A percentile compares a stretch with the other conserved stretches of the same genome.
These are phyloP conservation scores for Doryteuthis pealeii DNA, from an alignment of 1,140 invertebrate species.

Conservation along the genomic window DNA sequence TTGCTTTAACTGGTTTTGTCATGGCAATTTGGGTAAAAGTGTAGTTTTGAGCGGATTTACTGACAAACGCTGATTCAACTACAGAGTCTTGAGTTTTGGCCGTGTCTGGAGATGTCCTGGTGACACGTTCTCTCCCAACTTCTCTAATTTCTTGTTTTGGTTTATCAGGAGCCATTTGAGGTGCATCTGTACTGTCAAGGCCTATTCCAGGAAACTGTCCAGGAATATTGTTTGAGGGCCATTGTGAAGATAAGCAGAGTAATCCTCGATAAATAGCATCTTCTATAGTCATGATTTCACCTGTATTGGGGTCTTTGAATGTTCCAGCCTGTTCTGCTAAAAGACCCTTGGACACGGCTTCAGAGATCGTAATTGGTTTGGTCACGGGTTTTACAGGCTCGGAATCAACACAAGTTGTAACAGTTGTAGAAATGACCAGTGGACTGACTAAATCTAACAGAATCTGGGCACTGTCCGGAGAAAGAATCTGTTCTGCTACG, in stretches of 20 bases:
- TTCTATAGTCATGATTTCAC: slow-evolving; percentile 73
- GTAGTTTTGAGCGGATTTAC: slow-evolving; percentile 44
- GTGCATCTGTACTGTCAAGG: slow-evolving; percentile 1
- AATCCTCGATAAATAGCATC: slow-evolving; percentile 78
- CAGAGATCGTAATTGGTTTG: slow-evolving; percentile 71
- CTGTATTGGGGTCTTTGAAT: slow-evolving; percentile 79
- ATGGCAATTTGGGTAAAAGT: slow-evolving; percentile 50
- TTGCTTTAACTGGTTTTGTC: slow-evolving; percentile 42
- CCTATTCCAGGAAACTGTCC: slow-evolving; percentile 67
- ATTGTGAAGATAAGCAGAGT: slow-evolving; percentile 75
- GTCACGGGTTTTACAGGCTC: slow-evolving; percentile 29
- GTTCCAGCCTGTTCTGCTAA: slow-evolving; percentile 78
- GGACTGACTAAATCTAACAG: slow-evolving; percentile 50
- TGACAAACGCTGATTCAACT: slow-evolving; percentile 43
- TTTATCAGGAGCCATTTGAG: slow-evolving; percentile 20
- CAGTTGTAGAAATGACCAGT: slow-evolving; percentile 48
- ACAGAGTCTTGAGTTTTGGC: slow-evolving; percentile 18
- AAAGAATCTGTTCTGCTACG: slow-evolving; percentile 44
- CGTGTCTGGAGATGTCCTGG: background rate
- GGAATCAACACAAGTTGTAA: slow-evolving; percentile 44
- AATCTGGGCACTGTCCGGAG: slow-evolving; percentile 43
- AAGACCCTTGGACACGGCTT: slow-evolving; percentile 75
- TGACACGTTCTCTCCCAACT: background rate
- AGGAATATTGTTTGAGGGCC: slow-evolving; percentile 63
- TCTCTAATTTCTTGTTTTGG: slow-evolving; percentile 8